Conservation (phyloP, 2,888 invertebrate genomes). For the Drosophila mettleri region DNA sequence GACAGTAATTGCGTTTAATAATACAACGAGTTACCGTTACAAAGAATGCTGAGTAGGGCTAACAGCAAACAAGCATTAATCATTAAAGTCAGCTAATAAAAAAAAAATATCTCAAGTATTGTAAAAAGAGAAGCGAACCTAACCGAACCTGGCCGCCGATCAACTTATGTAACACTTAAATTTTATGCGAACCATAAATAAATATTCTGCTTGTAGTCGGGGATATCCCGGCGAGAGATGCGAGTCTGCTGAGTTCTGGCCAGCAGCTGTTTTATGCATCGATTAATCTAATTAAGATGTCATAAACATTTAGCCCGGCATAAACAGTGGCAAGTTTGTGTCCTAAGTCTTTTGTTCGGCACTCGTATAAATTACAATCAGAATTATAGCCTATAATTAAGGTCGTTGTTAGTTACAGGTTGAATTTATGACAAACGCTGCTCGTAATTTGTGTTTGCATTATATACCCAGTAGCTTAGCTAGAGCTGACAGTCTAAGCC, state of each 20-base stretch:
- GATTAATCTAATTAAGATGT: constrained; percentile 78
- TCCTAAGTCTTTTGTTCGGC: constrained; percentile 42
- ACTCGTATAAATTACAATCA: constrained; percentile 4
- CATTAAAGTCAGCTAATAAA: constrained; percentile 63
- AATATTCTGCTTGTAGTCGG: constrained; percentile 47
- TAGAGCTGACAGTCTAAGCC: neutral
- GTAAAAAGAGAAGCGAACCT: constrained; percentile 5
- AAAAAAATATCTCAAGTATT: constrained; percentile 56
- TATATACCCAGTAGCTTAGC: neutral
- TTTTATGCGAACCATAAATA: constrained; percentile 77
- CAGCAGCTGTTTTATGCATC: constrained; percentile 62
- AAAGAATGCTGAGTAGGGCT: constrained; percentile 44
- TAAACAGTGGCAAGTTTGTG: constrained; percentile 54
- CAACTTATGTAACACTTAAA: constrained; percentile 78
- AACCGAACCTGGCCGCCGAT: constrained; percentile 1
- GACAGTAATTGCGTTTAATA: constrained; percentile 78
- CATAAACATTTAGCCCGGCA: constrained; percentile 51
- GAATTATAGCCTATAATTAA: constrained; percentile 18
- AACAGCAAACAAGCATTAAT: constrained; percentile 66
- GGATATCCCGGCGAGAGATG: constrained; percentile 4
- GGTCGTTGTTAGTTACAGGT: constrained; percentile 21
- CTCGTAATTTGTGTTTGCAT: constrained; percentile 1
- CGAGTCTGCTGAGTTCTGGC: neutral
- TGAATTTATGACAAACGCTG: constrained; percentile 14
- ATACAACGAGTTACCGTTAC: constrained; percentile 68